Evolutionary conservation across 2,888 invertebrate species (phyloP).

Genomic region (Deilephila porcellus): DNA sequence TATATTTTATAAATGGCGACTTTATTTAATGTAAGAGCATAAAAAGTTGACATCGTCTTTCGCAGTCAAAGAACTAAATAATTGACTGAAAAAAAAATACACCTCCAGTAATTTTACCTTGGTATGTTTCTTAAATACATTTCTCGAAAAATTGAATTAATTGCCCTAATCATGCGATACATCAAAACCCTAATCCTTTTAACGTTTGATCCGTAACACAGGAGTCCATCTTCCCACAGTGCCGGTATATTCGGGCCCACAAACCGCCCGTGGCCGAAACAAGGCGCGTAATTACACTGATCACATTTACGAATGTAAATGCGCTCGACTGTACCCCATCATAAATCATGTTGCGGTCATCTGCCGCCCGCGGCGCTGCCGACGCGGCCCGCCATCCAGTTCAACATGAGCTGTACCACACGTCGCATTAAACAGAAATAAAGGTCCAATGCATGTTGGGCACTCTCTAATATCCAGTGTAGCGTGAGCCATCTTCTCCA

Average conservation of each 20-base stretch:
- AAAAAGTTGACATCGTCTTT: too few species aligned
- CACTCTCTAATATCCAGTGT: slow-evolving; percentile 35
- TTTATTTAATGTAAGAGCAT: too few species aligned
- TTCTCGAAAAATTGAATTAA: neutral
- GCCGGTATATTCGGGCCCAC: slow-evolving; percentile 37
- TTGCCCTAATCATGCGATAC: neutral
- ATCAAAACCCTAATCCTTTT: slow-evolving; percentile 32
- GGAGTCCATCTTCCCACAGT: slow-evolving; percentile 55
- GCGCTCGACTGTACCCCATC: slow-evolving; percentile 62
- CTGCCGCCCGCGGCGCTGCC: slow-evolving; percentile 80
- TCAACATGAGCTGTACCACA: slow-evolving; percentile 40
- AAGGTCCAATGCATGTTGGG: slow-evolving; percentile 45
- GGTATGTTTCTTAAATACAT: neutral
- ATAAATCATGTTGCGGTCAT: slow-evolving; percentile 82
- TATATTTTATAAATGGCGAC: neutral
- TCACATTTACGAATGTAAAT: slow-evolving; percentile 81
- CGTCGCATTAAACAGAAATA: neutral
- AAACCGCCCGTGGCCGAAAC: slow-evolving; percentile 71
- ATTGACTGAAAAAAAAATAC: too few species aligned
- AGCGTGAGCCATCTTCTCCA: slow-evolving; percentile 39
- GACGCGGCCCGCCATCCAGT: slow-evolving; percentile 52
- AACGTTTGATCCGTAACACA: slow-evolving; percentile 55
- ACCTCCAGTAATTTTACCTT: too few species aligned
- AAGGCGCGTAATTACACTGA: slow-evolving; percentile 77
- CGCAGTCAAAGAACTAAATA: too few species aligned